Evolutionary conservation across 2,888 invertebrate species (phyloP), one percentile per base, ranked within the genome.

Genomic region (Podabrus alpinus): DNA sequence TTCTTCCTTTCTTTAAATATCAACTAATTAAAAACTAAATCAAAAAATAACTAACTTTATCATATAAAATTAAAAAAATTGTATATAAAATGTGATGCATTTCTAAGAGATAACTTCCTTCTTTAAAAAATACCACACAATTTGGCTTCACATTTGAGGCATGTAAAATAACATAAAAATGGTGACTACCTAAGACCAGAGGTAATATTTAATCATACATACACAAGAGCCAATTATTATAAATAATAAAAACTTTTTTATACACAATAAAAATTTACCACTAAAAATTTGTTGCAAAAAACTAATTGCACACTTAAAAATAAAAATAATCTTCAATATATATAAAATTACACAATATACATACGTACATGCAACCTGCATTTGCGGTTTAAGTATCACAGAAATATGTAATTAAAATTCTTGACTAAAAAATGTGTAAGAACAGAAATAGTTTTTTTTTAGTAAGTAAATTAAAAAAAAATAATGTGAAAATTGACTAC

Each of bases 51-150:
- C 62, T 64, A 64, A 64, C 62, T 64, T 64, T 64, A 64, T 77
- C 74, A 78, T 82, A 80, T 79, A 82, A 82, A 81, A 81, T 81
- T 82, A 79, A 83, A 82, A 83, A 80, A 82, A 80, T 45, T 79
- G 80, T 67, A 81, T 25, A 64, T 64, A 79, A 78, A 78, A 77
- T 75, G 78, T 77, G 75, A 74, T 76, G 76, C 59, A 69, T 19
- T 66, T 66, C 15, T 66, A 66, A 21, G 24, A 24, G 24, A 66
- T 64, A 64, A n/a, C 45, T 45, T 45, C 7, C n/a, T 45, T 71
- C 61, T 29, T 68, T 72, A 68, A 69, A 68, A 73, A 61, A 69
- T 73, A 69, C 72, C 45, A 45, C 69, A 66, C 59, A 68, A 45
- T 29, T 69, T 45, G 62, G 64, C 60, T 21, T 66, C 59, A 21